Conservation (phyloP, 2,797 vertebrate species). For the Lates japonicus region DNA sequence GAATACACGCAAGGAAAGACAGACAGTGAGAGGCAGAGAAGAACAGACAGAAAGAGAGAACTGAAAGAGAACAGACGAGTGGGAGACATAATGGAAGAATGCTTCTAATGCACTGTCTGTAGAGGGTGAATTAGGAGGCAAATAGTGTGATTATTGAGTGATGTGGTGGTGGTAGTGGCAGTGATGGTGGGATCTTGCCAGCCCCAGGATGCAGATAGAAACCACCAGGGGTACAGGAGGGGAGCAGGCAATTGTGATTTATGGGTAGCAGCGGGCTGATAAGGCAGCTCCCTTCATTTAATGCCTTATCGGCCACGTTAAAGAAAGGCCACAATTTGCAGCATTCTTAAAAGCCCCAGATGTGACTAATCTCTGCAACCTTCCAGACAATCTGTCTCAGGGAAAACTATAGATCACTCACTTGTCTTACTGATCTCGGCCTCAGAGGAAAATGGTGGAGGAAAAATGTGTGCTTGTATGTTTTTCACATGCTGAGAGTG, state of each 20-base stretch:
- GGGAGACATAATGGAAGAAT: conserved; percentile 73
- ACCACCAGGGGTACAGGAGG: conserved; percentile 86
- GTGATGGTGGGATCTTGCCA: conserved; percentile 84
- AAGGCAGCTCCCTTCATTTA: conserved; percentile 91
- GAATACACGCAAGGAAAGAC: conserved; percentile 72
- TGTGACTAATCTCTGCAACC: conserved; percentile 90
- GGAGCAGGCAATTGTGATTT: conserved; percentile 90
- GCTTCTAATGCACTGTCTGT: conserved; percentile 69
- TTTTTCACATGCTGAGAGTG: background rate
- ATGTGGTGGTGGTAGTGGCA: conserved; percentile 69
- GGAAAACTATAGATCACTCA: conserved; percentile 89
- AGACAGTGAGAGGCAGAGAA: conserved; percentile 56
- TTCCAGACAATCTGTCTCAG: conserved; percentile 87
- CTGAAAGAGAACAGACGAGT: conserved; percentile 62
- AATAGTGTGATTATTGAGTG: conserved; percentile 78
- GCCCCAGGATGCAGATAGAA: conserved; percentile 87
- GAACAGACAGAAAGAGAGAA: conserved; percentile 52
- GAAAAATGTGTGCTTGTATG: conserved; percentile 32
- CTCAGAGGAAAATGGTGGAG: conserved; percentile 46
- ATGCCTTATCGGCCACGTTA: conserved; percentile 88
- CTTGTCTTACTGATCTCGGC: conserved; percentile 83
- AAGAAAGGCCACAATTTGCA: conserved; percentile 93
- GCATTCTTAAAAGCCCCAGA: conserved; percentile 90
- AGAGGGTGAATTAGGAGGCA: conserved; percentile 81
- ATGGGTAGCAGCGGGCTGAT: conserved; percentile 90